A percentile compares a stretch with the other conserved stretches of the same genome.
Evolutionary conservation across 1,140 invertebrate species (phyloP).

Genomic region (Halesus radiatus): DNA sequence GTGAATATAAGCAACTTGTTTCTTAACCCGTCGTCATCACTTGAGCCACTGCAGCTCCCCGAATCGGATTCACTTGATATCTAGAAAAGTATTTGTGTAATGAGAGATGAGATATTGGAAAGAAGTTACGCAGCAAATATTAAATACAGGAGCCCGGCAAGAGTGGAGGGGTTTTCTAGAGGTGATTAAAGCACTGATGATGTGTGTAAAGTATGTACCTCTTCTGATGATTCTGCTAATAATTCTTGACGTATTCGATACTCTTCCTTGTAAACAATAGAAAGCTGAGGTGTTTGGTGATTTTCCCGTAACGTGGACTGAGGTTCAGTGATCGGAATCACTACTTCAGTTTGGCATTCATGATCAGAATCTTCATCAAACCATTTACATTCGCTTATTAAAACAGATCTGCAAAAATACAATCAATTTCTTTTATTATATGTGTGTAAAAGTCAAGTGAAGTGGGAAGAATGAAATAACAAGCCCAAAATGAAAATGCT

Average conservation of each 20-base stretch:
- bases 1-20: slow-evolving; percentile 81
- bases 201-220: slow-evolving; percentile 31
- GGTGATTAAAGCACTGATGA: too few relatives aligned
- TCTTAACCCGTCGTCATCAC: slow-evolving; percentile 70
- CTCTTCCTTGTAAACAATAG: slow-evolving; percentile 49
- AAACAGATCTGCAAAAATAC: slow-evolving; percentile 41
- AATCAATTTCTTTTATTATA: too few relatives aligned
- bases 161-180: too few relatives aligned
- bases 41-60: slow-evolving; percentile 52
- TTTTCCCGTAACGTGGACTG: background rate
- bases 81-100: slow-evolving; percentile 31
- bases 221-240: slow-evolving; percentile 43
- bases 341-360: background rate
- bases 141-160: too few relatives aligned
- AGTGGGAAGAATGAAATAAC: too few relatives aligned
- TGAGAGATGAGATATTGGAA: background rate
- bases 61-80: slow-evolving; percentile 48
- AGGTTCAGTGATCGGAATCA: background rate
- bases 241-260: slow-evolving; percentile 38
- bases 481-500: slow-evolving; percentile 3
- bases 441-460: too few relatives aligned
- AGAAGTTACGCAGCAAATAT: too few relatives aligned
- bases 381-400: slow-evolving; percentile 56
- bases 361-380: slow-evolving; percentile 34
- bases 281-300: slow-evolving; percentile 19